These are phyloP conservation scores for Triplophysa dalaica DNA, from an alignment of 2,113 vertebrate genomes.

Conservation along the genomic window DNA sequence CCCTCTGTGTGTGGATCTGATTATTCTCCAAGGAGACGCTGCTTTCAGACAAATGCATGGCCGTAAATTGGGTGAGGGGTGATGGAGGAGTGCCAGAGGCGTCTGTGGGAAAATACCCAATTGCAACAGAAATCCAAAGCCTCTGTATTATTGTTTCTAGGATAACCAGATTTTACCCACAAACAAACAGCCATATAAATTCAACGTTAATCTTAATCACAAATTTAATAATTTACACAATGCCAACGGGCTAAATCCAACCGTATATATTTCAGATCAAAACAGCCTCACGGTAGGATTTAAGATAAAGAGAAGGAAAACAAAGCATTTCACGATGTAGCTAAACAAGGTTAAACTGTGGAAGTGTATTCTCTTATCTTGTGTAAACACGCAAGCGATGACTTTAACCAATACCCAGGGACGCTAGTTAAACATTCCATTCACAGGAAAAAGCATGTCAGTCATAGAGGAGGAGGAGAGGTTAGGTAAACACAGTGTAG, in stretches of 20 bases:
- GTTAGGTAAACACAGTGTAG: slow-evolving; percentile 54
- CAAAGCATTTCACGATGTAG: slow-evolving; percentile 57
- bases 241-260: slow-evolving; percentile 37
- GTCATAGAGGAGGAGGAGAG: slow-evolving; percentile 55
- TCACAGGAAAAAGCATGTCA: slow-evolving; percentile 74
- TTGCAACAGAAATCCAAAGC: slow-evolving; percentile 36
- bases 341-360: slow-evolving; percentile 53
- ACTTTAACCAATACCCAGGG: slow-evolving; percentile 70
- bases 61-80: slow-evolving; percentile 75
- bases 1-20: slow-evolving; percentile 76
- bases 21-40: slow-evolving; percentile 79
- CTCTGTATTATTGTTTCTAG: slow-evolving; percentile 14
- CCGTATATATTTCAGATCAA: slow-evolving; percentile 31
- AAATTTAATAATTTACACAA: slow-evolving; percentile 51
- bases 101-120: slow-evolving; percentile 65
- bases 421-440: slow-evolving; percentile 72
- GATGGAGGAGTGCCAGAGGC: slow-evolving; percentile 60
- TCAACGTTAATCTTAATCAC: slow-evolving; percentile 41
- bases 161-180: slow-evolving; percentile 49
- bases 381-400: slow-evolving; percentile 69
- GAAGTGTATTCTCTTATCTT: slow-evolving; percentile 67
- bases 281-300: slow-evolving; percentile 33
- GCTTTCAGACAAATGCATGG: slow-evolving; percentile 70
- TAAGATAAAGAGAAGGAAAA: slow-evolving; percentile 43
- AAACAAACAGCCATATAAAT: slow-evolving; percentile 46